Conservation (phyloP, 1,140 invertebrate genomes). For the Penaeus indicus region DNA sequence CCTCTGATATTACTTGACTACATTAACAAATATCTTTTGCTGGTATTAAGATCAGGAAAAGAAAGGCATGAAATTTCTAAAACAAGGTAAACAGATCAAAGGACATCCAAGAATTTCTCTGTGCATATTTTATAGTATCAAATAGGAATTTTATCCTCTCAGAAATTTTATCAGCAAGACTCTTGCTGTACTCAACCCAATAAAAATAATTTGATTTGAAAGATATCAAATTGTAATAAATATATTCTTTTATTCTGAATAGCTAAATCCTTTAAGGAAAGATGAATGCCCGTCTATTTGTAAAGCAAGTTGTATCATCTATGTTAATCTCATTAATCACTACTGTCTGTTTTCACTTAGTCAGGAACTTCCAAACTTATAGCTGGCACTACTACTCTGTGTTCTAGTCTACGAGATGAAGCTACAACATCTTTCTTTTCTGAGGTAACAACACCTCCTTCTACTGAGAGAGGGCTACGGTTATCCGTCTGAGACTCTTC, state of each 20-base stretch:
- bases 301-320: background rate
- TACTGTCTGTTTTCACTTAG: background rate
- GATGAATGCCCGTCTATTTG: background rate
- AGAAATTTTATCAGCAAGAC: too few relatives aligned
- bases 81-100: too few relatives aligned
- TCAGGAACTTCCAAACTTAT: conserved; percentile 58
- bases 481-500: conserved; percentile 7
- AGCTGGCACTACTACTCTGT: conserved; percentile 54
- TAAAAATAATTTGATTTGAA: too few relatives aligned
- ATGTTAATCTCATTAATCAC: background rate
- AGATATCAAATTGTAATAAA: background rate
- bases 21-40: too few relatives aligned
- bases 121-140: too few relatives aligned
- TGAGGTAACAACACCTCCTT: conserved; percentile 9
- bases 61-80: too few relatives aligned
- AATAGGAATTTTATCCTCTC: too few relatives aligned
- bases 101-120: too few relatives aligned
- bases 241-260: background rate
- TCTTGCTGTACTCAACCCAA: too few relatives aligned
- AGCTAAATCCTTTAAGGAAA: background rate
- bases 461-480: background rate
- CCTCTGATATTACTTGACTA: too few relatives aligned
- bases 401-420: conserved; percentile 46
- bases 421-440: conserved; percentile 54
- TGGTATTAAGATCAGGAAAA: too few relatives aligned